A percentile compares a stretch with the other conserved stretches of the same genome.
These are phyloP conservation scores for Eueremaeus valkanovi DNA, from an alignment of 2,888 invertebrate species.

Conservation along the genomic window DNA sequence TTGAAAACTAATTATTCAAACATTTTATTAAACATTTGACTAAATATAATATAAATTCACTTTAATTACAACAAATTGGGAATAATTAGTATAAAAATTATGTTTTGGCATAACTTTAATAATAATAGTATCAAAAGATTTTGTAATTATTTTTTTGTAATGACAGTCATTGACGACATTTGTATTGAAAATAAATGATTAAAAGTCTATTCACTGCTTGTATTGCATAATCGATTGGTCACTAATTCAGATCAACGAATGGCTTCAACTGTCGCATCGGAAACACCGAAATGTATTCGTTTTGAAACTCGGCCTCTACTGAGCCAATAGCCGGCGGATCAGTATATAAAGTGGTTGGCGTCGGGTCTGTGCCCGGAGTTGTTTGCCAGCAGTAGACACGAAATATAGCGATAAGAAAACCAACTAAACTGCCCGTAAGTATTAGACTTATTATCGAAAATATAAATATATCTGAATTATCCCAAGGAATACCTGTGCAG, in stretches of 20 bases:
- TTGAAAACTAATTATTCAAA: too few species aligned
- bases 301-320: conserved; percentile 42
- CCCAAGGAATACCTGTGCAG: conserved; percentile 20
- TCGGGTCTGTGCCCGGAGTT: conserved; percentile 5
- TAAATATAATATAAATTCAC: too few species aligned
- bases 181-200: too few species aligned
- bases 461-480: conserved; percentile 27
- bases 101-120: too few species aligned
- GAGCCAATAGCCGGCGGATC: conserved; percentile 41
- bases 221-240: neutral
- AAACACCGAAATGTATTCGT: conserved; percentile 43
- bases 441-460: conserved; percentile 36
- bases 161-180: too few species aligned
- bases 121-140: too few species aligned
- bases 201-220: too few species aligned
- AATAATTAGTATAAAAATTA: too few species aligned
- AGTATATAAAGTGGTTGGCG: conserved; percentile 36
- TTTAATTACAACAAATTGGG: too few species aligned
- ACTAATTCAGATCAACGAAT: conserved; percentile 38
- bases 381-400: conserved; percentile 38
- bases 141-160: too few species aligned
- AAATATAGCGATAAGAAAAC: conserved; percentile 30
- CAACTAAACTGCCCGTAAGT: conserved; percentile 37
- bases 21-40: too few species aligned
- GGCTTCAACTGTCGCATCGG: conserved; percentile 42